Base-by-base conservation (phyloP, 2,888 invertebrate species). In the Listrodromus nycthemerus region DNA sequence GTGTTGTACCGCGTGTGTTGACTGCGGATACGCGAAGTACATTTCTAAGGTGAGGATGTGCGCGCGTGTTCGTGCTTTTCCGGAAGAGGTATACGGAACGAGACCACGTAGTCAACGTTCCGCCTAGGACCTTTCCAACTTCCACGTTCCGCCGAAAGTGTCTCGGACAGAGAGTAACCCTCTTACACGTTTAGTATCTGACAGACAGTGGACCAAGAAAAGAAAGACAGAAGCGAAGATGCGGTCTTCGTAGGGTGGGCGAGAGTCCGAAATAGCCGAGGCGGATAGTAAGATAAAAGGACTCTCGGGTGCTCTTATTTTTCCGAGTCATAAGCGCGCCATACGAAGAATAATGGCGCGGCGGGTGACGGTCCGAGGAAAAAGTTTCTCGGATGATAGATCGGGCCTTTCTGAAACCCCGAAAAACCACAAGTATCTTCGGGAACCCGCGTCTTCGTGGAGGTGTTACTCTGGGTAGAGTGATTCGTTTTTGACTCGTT, bases 101-200 rank as follows among this genome's bases (percentile, higher is more conserved):
- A 48, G 76, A 66, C 37, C 82, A 78, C 78, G 78, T 82, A 78
- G 73, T 63, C 52, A 71, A 82, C 77, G 48, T 78, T 78, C 75
- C 69, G 74, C 69, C 30, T 63, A 82, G 61, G 41, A 78, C 74
- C 71, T 76, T 80, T 83, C 33, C 65, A 37, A 33, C 65, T 65
- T 37, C 19, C 76, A 69, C 76, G 73, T 83, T 77, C 61, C 45
- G 48, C 61, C 63, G 74, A 83, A 83, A 76, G 76, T 67, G 76
- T 73, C 83, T 48, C 41, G 33, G 37, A 61, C 75, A 69, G 69
- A 76, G 78, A 27, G 50, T 73, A 69, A 79, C 78, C 82, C 82
- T 82, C 82, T 78, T 65, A 55, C 70, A 21, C 67, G 63, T 79
- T 78, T 82, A 78, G 69, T 79, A 45, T 78, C 73, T n/a, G 45